phyloP scores from a whole-genome alignment of 2,113 vertebrate species.

The Lepus europaeus region DNA sequence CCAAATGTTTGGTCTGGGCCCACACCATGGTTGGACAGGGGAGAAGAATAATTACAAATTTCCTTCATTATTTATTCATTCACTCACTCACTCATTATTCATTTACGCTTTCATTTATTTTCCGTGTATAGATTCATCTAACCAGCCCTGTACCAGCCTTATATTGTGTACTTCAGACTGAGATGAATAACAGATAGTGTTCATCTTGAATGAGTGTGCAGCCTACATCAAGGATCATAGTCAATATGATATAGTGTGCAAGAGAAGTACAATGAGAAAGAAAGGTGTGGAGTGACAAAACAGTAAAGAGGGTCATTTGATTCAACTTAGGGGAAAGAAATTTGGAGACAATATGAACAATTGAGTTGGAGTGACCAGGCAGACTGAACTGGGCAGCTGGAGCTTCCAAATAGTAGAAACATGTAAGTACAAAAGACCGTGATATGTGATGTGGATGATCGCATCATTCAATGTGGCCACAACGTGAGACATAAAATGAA shows the following conservation, averaged over 20 bases:
- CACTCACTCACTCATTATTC: background rate
- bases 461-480: background rate
- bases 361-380: background rate
- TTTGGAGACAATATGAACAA: background rate
- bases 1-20: background rate
- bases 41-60: background rate
- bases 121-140: background rate
- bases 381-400: background rate
- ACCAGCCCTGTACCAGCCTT: background rate
- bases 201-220: background rate
- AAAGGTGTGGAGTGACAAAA: background rate
- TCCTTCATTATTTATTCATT: background rate
- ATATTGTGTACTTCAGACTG: background rate
- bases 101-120: constrained; percentile 2
- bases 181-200: background rate
- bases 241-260: background rate
- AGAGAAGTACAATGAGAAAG: background rate
- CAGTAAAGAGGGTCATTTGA: background rate
- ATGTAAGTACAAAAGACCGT: rapidly evolving
- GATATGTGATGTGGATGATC: background rate
- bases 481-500: background rate
- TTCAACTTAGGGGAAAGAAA: background rate
- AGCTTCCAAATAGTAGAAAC: background rate
- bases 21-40: background rate
- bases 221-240: background rate